Evolutionary conservation across 2,888 invertebrate genomes (phyloP), one percentile per base, ranked within the genome.

Genomic region (Mesorhabditis spiculigera): DNA sequence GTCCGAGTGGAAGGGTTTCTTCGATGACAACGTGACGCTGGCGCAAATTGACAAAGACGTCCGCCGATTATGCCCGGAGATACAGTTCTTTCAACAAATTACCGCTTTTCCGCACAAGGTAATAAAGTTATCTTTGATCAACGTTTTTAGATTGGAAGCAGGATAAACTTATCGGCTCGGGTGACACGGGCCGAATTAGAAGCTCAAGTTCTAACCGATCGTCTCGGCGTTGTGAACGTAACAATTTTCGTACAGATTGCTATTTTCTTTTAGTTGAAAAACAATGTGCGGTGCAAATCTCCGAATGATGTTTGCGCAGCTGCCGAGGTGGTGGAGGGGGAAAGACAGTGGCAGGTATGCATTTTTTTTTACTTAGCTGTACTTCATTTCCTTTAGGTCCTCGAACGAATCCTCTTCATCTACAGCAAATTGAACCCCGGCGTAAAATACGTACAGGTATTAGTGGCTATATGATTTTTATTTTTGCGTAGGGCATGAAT

Each of bases 361-460:
- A 50, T 2, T 50, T 50, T 50, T 50, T 28, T 28, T 28, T 28
- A 28, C 28, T 28, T 28, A 28, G 28, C 58, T 50, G 8, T 50
- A 50, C 8, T 50, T 10, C 8, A 50, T 50, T 10, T 13, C n/a
- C 13, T 69, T 97, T 96, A 98, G 88, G 95, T 86, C 8, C 80
- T 84, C 13, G 95, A 98, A 86, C 89, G 98, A 73, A 94, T 98
- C 87, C 89, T 98, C 71, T 98, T 98, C 88, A 90, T 98, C 0
- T 99, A 97, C 87, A 95, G 95, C 0, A 98, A 98, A 88, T 89
- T 97, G 13, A 98, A 98, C 89, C 95, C 96, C 0, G 97, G 97
- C 0, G 95, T 96, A 86, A 92, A 95, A 10, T 90, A 90, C 81
- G 89, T 89, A n/a, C 89, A 89, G 87, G 88, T 88, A 67, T 75